phyloP scores from a whole-genome alignment of 1,140 invertebrate species.

The Steinernema khuongi region DNA sequence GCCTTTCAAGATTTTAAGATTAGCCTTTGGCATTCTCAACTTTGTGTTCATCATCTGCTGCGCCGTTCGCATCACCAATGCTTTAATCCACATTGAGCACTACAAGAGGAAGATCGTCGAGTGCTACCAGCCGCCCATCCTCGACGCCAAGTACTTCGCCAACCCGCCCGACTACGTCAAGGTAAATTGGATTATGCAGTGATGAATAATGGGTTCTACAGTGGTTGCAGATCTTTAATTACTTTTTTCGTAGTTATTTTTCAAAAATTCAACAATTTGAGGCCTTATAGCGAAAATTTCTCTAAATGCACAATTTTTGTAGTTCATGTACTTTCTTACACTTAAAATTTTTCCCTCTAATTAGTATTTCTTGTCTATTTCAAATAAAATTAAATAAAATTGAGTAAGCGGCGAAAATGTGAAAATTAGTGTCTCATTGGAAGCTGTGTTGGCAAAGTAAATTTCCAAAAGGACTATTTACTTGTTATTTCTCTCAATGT shows the following conservation, averaged over 20 bases:
- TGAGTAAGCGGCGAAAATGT: neutral
- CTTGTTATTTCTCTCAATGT: conserved; percentile 26
- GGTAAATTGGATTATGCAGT: neutral
- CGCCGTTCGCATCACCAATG: neutral
- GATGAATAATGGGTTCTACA: too few species aligned
- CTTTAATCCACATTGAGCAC: neutral
- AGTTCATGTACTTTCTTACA: neutral
- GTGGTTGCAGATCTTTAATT: too few species aligned
- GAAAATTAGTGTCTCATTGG: too few species aligned
- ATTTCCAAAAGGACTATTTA: conserved; percentile 41
- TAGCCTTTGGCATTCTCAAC: neutral
- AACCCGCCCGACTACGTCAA: neutral
- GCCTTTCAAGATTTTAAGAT: too few species aligned
- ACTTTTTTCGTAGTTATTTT: too few species aligned
- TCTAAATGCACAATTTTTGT: too few species aligned
- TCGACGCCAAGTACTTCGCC: neutral
- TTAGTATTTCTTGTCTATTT: neutral
- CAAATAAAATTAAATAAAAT: neutral
- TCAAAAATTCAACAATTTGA: too few species aligned
- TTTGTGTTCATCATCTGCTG: neutral
- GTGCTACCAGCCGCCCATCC: neutral
- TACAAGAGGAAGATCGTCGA: neutral
- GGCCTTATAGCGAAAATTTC: neutral
- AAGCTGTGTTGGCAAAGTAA: too few species aligned
- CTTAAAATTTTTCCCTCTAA: neutral